Evolutionary conservation across 1,140 invertebrate genomes (phyloP), one percentile per base, ranked within the genome.

Genomic region (Temnothorax longispinosus): DNA sequence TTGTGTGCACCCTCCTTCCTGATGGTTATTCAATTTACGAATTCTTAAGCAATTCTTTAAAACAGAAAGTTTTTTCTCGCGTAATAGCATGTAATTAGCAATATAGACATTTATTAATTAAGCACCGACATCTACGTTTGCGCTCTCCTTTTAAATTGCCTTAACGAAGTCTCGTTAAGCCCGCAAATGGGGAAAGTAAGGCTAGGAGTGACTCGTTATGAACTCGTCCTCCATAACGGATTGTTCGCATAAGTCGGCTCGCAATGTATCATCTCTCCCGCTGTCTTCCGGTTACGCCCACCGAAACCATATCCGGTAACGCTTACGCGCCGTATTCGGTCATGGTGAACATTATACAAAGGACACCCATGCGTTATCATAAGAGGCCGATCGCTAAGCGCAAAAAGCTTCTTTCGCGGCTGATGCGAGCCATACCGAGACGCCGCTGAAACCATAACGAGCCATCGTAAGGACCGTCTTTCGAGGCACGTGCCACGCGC

Each of bases 361-460:
- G 71, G 58, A 65, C 44, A 38, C 0, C 32, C 38, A 38, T 21
- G 87, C 56, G 58, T 89, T 75, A 89, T 27, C 65, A 35, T 58
- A 50, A 69, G 80, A 80, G 56, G 56, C 13, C 32, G 62, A 74
- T 74, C 52, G 41, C 50, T n/a, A 38, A 41, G 6, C 21, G 60
- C 72, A 71, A 64, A 50, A 82, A 41, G 78, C 21, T 69, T 62
- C 38, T 50, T 62, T 85, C 67, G 4, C 35, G 60, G 38, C 56
- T 80, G 87, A 89, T 77, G 58, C 84, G 65, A 80, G 47, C 15
- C 41, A 76, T 78, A 74, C 64, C 74, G 38, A 80, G 86, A 47
- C 52, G 35, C 56, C 60, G 85, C 44, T 86, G 60, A 77, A 89
- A 87, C 69, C 41, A 41, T 89, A 90, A 90, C 50, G 74, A 90